Conservation (phyloP, 2,797 vertebrate species). For the Acomys russatus region DNA sequence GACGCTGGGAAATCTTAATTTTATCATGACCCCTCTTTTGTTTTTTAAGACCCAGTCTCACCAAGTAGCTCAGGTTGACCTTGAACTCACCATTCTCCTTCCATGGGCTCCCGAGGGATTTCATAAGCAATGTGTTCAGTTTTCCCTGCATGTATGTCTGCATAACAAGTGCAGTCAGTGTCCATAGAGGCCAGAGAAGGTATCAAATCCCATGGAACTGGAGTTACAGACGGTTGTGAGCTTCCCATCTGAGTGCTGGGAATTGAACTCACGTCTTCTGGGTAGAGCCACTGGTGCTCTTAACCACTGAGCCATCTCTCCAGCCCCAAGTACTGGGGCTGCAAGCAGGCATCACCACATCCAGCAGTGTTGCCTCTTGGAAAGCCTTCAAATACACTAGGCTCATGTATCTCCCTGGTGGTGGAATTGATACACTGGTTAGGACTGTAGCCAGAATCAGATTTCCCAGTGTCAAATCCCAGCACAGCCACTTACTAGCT, state of each 20-base stretch:
- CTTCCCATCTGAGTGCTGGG: neutral
- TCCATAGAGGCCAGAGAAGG: neutral
- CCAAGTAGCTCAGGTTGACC: neutral
- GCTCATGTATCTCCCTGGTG: neutral
- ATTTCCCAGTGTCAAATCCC: neutral
- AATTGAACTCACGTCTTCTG: neutral
- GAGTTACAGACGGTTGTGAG: neutral
- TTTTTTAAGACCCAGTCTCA: neutral
- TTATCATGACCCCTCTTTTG: neutral
- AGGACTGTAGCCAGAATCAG: neutral
- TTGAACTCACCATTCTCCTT: neutral
- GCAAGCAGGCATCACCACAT: neutral
- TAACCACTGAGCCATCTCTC: neutral
- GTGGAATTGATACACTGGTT: neutral
- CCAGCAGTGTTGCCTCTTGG: neutral
- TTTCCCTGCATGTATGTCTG: neutral
- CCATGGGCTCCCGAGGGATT: neutral
- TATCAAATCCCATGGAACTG: neutral
- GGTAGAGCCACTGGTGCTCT: neutral
- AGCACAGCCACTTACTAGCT: neutral
- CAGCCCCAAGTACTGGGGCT: neutral
- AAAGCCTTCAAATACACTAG: neutral
- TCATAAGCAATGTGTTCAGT: neutral
- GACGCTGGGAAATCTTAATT: conserved; percentile 18
- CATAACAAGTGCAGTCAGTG: neutral